A percentile compares a stretch with the other conserved stretches of the same genome.
Conservation (phyloP, 2,797 vertebrate genomes). For the Gila robusta region DNA sequence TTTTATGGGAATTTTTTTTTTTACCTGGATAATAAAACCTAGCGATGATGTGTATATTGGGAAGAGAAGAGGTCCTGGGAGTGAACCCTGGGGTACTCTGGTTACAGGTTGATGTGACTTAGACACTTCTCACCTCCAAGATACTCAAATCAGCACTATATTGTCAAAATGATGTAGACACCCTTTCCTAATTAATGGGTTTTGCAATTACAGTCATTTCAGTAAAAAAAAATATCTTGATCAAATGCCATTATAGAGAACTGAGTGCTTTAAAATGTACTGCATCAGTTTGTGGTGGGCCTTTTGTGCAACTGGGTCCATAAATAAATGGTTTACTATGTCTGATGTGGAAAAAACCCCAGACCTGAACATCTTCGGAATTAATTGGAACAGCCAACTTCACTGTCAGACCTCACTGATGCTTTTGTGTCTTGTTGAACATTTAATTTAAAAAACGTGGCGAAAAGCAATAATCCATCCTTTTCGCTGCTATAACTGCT, state of each 20-base stretch:
- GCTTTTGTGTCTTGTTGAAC: neutral
- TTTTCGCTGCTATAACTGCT: neutral
- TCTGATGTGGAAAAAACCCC: neutral
- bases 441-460: neutral
- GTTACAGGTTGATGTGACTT: neutral
- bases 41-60: neutral
- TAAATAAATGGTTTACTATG: neutral
- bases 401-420: neutral
- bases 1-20: neutral
- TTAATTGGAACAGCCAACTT: neutral
- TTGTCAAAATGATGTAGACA: neutral
- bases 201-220: neutral
- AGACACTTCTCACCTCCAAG: neutral
- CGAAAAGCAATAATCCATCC: neutral
- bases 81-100: neutral
- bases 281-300: neutral
- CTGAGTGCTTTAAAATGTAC: neutral
- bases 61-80: neutral
- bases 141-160: neutral
- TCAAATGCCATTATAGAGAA: neutral
- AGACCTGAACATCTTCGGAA: neutral
- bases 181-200: neutral
- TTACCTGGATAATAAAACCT: neutral
- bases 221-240: neutral
- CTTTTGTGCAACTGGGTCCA: neutral